Conservation (phyloP, 2,888 invertebrate genomes). For the Hyalella azteca region DNA sequence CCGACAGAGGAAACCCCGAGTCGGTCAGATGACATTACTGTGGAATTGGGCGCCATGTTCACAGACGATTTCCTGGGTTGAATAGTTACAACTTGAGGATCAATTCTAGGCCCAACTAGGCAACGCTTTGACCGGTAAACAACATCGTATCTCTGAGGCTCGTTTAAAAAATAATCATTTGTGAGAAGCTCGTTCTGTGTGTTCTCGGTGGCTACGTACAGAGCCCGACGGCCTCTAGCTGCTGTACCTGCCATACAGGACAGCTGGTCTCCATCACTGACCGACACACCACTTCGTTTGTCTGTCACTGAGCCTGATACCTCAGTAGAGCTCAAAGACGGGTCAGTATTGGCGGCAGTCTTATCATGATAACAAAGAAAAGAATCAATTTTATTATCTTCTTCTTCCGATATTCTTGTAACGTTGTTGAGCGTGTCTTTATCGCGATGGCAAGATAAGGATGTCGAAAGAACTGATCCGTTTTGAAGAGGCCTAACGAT, state of each 20-base stretch:
- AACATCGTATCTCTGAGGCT: neutral
- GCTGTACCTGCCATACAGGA: slow-evolving; percentile 8
- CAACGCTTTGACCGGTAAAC: slow-evolving; percentile 3
- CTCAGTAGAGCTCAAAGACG: neutral
- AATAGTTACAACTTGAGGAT: neutral
- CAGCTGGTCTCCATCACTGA: slow-evolving; percentile 2
- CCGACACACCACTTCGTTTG: neutral
- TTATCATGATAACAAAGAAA: slow-evolving; percentile 28
- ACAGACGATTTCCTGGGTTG: neutral
- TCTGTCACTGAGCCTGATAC: neutral
- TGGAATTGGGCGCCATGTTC: neutral
- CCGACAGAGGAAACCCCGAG: neutral
- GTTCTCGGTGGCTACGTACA: neutral
- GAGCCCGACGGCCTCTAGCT: slow-evolving; percentile 6
- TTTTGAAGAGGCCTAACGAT: slow-evolving; percentile 7
- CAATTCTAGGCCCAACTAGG: neutral
- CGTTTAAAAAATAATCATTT: neutral
- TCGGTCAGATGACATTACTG: neutral
- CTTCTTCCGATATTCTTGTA: neutral
- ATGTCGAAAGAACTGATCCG: neutral
- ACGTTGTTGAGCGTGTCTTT: neutral
- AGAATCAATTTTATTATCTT: neutral
- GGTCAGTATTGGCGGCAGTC: neutral
- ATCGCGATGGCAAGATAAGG: slow-evolving; percentile 14
- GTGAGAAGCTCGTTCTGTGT: neutral